Conservation (phyloP, 2,113 vertebrate genomes). For the Agapornis roseicollis region DNA sequence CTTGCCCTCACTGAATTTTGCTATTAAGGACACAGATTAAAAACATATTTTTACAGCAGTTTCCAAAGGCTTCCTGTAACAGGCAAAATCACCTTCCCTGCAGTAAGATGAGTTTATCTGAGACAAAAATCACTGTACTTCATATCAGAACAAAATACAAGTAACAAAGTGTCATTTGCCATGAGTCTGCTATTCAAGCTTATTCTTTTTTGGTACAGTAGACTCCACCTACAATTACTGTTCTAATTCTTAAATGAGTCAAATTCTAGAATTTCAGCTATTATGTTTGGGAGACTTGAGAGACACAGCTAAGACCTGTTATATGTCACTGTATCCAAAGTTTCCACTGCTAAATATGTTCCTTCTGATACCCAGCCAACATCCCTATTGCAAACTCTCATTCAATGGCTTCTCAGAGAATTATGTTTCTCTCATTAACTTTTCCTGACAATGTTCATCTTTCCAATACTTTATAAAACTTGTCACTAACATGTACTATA, state of each 20-base stretch:
- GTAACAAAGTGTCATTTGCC: neutral
- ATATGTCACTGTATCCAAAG: neutral
- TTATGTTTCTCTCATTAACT: conserved; percentile 37
- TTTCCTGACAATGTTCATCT: neutral
- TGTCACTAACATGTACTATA: neutral
- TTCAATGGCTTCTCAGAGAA: conserved; percentile 11
- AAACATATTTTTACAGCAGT: neutral
- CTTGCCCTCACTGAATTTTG: neutral
- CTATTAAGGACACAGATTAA: neutral
- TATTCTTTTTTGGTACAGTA: neutral
- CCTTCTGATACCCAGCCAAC: neutral
- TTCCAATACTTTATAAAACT: neutral
- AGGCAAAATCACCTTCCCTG: neutral
- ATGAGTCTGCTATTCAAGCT: neutral
- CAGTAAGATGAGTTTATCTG: neutral
- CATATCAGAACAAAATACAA: neutral
- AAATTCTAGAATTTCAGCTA: neutral
- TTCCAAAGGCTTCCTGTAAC: neutral
- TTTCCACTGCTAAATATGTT: neutral
- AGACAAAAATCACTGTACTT: neutral
- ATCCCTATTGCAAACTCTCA: neutral
- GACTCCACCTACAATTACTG: neutral
- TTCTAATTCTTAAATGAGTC: neutral
- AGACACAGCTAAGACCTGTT: neutral
- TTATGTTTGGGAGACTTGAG: neutral